These are phyloP conservation scores for Perizoma affinitatum DNA, from an alignment of 2,888 invertebrate species.

Conservation along the genomic window DNA sequence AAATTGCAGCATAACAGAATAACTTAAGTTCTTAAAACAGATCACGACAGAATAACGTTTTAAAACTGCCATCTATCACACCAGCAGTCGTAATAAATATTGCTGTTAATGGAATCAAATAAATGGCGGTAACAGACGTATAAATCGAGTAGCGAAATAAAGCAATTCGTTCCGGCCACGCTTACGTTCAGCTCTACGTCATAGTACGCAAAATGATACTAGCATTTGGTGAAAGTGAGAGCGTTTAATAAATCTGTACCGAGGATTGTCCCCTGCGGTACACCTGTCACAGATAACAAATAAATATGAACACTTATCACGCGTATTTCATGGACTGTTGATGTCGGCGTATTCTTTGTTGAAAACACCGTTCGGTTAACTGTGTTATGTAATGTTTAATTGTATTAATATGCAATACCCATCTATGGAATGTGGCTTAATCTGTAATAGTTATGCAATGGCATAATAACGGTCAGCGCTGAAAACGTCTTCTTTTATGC, in stretches of 20 bases:
- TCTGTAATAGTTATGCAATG: slow-evolving; percentile 38
- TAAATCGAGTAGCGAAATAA: slow-evolving; percentile 32
- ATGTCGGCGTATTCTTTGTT: slow-evolving; percentile 11
- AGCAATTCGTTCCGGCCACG: slow-evolving; percentile 29
- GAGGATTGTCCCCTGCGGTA: slow-evolving; percentile 60
- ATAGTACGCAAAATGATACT: slow-evolving; percentile 45
- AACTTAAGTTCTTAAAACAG: slow-evolving; percentile 6
- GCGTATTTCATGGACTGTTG: slow-evolving; percentile 10
- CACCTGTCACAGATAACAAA: slow-evolving; percentile 51
- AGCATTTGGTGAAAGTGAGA: slow-evolving; percentile 71
- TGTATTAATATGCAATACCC: slow-evolving; percentile 36
- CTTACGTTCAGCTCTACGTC: slow-evolving; percentile 35
- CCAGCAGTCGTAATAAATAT: slow-evolving; percentile 8
- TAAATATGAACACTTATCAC: slow-evolving; percentile 14
- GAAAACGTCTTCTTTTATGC: slow-evolving; percentile 53
- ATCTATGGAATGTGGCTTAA: slow-evolving; percentile 37
- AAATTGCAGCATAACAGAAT: too few species aligned
- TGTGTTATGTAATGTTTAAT: slow-evolving; percentile 39
- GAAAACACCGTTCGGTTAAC: slow-evolving; percentile 16
- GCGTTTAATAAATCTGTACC: slow-evolving; percentile 61
- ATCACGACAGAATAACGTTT: slow-evolving; percentile 1
- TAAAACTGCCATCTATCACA: slow-evolving; percentile 11
- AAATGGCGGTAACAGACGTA: slow-evolving; percentile 21
- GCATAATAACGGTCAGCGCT: slow-evolving; percentile 42
- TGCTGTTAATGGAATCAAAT: slow-evolving; percentile 18